phyloP scores from a whole-genome alignment of 2,113 vertebrate genomes.

The Apus apus region DNA sequence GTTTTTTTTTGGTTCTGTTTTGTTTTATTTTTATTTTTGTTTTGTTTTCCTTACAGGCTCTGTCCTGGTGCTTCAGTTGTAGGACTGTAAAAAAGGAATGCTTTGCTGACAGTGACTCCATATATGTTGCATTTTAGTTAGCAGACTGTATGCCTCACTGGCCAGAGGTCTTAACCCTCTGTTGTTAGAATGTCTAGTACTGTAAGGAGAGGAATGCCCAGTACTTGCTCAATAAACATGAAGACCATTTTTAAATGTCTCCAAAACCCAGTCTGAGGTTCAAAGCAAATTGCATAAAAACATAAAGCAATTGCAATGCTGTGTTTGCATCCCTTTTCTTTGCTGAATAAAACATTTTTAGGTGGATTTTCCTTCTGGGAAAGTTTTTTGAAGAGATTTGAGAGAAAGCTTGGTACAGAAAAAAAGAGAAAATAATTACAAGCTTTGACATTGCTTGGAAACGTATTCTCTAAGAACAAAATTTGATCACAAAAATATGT shows the following conservation, averaged over 20 bases:
- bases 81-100: background rate
- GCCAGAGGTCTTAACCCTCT: background rate
- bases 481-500: background rate
- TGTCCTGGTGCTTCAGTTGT: background rate
- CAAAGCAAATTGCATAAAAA: background rate
- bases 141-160: background rate
- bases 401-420: background rate
- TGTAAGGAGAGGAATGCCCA: background rate
- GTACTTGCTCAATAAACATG: background rate
- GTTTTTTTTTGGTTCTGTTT: too few relatives aligned
- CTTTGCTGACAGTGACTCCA: background rate
- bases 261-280: background rate
- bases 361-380: background rate
- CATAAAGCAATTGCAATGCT: background rate
- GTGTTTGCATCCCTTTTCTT: background rate
- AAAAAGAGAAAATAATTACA: background rate
- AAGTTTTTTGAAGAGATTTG: background rate
- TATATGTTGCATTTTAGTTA: background rate
- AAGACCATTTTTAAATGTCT: background rate
- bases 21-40: too few relatives aligned
- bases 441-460: background rate
- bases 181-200: background rate
- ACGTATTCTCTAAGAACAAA: background rate
- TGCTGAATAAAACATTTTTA: background rate
- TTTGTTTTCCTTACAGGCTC: background rate